Percentiles rank a stretch among this genome's conserved stretches.
These are phyloP conservation scores for Staurois parvus DNA, from an alignment of 2,797 vertebrate genomes.

Conservation along the genomic window DNA sequence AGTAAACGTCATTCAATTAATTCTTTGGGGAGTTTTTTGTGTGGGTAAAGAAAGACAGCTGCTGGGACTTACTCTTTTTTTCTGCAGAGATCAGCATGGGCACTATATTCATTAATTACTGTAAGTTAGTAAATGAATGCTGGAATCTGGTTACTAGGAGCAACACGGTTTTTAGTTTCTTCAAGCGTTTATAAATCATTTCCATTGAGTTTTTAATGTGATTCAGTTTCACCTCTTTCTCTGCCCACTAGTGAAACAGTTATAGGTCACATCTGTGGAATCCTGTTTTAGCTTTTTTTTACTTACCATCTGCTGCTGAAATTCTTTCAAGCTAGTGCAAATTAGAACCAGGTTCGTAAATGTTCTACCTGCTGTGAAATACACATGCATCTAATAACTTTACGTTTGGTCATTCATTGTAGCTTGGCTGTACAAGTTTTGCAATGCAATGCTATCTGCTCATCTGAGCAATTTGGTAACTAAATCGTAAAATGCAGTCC, in stretches of 20 bases:
- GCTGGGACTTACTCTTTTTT: no score
- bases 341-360: constrained; percentile 75
- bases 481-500: no score
- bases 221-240: constrained; percentile 61
- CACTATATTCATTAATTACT: no score
- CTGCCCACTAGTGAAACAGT: constrained; percentile 65
- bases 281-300: constrained; percentile 66
- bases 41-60: no score
- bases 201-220: constrained; percentile 66
- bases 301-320: constrained; percentile 72
- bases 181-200: no score
- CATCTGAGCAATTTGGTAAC: no score
- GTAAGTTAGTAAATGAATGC: no score
- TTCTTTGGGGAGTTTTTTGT: no score
- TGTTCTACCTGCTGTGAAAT: constrained; percentile 73
- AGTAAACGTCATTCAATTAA: no score
- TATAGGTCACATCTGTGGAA: constrained; percentile 72
- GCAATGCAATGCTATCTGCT: neutral
- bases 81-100: no score
- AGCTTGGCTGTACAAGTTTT: neutral
- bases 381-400: constrained; percentile 57
- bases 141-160: no score
- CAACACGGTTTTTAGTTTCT: no score
- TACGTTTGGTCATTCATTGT: constrained; percentile 31
- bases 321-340: constrained; percentile 71